Conservation (phyloP, 2,113 vertebrate species). For the Stigmatopora nigra region DNA sequence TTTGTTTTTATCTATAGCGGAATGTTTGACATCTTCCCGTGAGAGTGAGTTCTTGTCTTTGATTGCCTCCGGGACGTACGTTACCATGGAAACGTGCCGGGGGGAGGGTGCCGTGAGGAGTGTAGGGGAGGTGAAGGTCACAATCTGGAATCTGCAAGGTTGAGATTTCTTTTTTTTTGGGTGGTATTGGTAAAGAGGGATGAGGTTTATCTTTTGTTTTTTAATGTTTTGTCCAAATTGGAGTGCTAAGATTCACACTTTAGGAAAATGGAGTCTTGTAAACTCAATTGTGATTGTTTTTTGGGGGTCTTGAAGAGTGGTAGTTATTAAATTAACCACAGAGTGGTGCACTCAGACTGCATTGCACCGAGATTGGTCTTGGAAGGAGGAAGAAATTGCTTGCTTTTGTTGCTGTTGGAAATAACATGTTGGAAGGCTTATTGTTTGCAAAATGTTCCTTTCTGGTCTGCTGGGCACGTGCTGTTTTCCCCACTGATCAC, state of each 20-base stretch:
- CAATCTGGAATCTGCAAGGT: neutral
- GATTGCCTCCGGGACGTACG: constrained; percentile 78
- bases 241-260: neutral
- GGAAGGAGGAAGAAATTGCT: constrained; percentile 11
- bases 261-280: neutral
- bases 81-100: constrained; percentile 77
- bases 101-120: constrained; percentile 53
- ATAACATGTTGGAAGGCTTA: constrained; percentile 34
- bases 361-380: neutral
- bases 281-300: neutral
- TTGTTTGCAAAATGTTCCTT: constrained; percentile 40
- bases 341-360: constrained; percentile 76
- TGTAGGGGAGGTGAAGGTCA: constrained; percentile 11
- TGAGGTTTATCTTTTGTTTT: too few species aligned
- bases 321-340: constrained; percentile 56
- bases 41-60: constrained; percentile 55
- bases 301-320: neutral
- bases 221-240: too few species aligned
- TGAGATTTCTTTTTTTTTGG: neutral
- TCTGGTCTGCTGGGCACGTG: constrained; percentile 48
- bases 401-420: neutral
- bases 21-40: constrained; percentile 56
- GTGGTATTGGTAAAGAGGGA: too few species aligned
- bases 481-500: constrained; percentile 42
- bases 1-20: constrained; percentile 68